phyloP scores from a whole-genome alignment of 92 coral and sea anemone genomes.

The Porites cylindrica region DNA sequence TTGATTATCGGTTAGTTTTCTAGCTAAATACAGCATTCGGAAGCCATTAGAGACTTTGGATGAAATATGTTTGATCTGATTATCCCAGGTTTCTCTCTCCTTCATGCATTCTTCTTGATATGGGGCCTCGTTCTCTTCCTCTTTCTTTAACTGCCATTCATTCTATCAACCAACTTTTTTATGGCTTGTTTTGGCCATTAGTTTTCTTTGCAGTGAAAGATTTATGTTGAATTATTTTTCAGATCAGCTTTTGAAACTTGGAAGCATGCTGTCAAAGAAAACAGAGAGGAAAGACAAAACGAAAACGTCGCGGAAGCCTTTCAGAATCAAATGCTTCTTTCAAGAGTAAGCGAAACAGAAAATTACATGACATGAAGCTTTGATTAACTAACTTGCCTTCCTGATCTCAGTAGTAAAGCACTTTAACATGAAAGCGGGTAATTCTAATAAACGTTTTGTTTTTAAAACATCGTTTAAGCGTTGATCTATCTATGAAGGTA shows the following conservation, averaged over 20 bases:
- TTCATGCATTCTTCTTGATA: too few species aligned
- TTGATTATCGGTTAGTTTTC: too few species aligned
- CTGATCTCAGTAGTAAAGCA: not conserved
- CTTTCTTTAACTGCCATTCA: not conserved
- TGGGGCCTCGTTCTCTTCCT: not conserved
- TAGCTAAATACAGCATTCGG: too few species aligned
- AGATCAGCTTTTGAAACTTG: conserved; percentile 38
- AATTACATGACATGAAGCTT: not conserved
- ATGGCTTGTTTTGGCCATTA: too few species aligned
- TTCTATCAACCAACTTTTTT: too few species aligned
- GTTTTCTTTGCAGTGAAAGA: not conserved
- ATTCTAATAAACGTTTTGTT: too few species aligned
- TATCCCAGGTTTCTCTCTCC: too few species aligned
- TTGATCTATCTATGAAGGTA: too few species aligned
- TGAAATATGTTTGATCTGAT: too few species aligned
- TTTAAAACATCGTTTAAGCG: not conserved
- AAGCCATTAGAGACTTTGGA: too few species aligned
- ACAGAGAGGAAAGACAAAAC: conserved; percentile 8
- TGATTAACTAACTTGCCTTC: not conserved
- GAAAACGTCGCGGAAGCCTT: conserved; percentile 13
- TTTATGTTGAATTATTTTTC: not conserved
- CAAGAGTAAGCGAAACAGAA: conserved; percentile 2
- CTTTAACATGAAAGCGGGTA: not conserved
- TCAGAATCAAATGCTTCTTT: conserved; percentile 12
- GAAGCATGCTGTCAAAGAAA: conserved; percentile 24